Evolutionary conservation across 2,797 vertebrate species (phyloP).

Genomic region (Phoxinus dragarum): DNA sequence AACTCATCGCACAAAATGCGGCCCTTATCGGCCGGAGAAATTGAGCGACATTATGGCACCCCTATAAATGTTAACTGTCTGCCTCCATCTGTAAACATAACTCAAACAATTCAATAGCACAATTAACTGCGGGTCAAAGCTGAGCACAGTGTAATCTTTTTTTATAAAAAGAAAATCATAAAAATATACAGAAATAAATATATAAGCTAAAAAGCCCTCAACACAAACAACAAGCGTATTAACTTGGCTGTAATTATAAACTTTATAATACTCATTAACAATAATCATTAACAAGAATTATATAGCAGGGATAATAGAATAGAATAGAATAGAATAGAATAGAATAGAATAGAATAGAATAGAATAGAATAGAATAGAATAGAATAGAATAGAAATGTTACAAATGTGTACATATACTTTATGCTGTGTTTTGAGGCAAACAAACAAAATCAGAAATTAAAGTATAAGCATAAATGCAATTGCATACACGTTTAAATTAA

Average conservation of each 20-base stretch:
- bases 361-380: too few relatives aligned
- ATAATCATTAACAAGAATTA: background rate
- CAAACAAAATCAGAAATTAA: background rate
- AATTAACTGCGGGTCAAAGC: background rate
- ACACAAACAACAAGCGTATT: background rate
- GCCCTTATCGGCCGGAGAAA: background rate
- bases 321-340: too few relatives aligned
- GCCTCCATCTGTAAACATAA: conserved; percentile 17
- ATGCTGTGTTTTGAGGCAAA: background rate
- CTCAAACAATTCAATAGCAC: background rate
- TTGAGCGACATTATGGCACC: background rate
- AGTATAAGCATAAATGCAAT: background rate
- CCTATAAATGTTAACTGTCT: conserved; percentile 4
- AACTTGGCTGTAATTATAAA: background rate
- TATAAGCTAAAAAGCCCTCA: background rate
- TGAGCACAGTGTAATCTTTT: background rate
- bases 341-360: too few relatives aligned
- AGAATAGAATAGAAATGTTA: too few relatives aligned
- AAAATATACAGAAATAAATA: background rate
- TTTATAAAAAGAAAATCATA: background rate
- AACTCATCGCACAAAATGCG: background rate
- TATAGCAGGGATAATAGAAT: background rate
- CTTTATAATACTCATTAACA: background rate
- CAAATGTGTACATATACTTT: background rate
- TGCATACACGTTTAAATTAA: background rate